Base-by-base conservation (phyloP, 2,797 vertebrate species). In the Rhinophrynus dorsalis region DNA sequence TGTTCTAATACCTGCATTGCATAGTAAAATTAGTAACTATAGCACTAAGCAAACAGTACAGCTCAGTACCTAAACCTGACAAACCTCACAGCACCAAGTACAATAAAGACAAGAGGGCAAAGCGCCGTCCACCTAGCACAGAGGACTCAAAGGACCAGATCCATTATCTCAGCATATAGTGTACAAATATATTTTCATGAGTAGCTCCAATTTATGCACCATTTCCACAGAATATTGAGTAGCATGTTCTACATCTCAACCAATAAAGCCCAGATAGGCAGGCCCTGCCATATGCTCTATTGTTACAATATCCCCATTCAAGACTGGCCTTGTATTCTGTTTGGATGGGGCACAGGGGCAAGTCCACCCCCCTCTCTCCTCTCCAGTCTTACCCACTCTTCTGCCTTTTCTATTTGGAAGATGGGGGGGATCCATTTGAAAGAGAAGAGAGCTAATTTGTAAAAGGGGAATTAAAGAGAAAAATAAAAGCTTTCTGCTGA, bases 261-360 rank as follows among this genome's bases (percentile, higher is more conserved):
- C 82, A 83, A 85, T 81, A 83, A 80, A 85, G 79, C 80, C 76
- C 80, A 83, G 80, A n/a, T 81, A 82, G 74, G 81, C 81, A 78
- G 79, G 74, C 78, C 70, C 76, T 85, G 78, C 82, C 80, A 85
- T 82, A 84, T 80, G 83, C 77, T 83, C 79, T 76, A 79, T 84
- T 84, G 84, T 85, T 81, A 77, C 79, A 79, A 75, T 81, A 83
- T 81, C 82, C 81, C 79, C 80, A 83, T 85, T 82, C 78, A 75
- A 76, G 75, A 55, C 13, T 76, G 78, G 77, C 75, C 47, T 51
- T 48, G 26, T n/a, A 67, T 67, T 52, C 38, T 27, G 37, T 32
- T 56, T 66, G 20, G 50, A 32, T 47, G 37, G 23, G 35, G 52
- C 63, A 62, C 10, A 70, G 6, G 44, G 45, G 51, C 54, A 52